A percentile compares a stretch with the other conserved stretches of the same genome.
phyloP scores from a whole-genome alignment of 1,140 invertebrate genomes.

The Zeugodacus cucurbitae region DNA sequence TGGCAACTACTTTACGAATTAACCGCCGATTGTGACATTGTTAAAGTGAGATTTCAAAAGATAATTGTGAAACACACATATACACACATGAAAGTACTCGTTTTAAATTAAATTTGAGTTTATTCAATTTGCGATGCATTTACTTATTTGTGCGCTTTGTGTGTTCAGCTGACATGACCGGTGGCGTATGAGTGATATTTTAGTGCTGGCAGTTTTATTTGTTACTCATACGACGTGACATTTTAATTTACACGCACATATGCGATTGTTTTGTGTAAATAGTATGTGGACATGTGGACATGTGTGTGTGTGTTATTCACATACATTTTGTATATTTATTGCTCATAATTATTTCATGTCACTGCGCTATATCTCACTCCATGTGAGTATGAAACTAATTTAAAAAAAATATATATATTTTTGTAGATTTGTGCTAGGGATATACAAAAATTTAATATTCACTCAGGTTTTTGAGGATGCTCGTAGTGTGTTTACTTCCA shows the following conservation, averaged over 20 bases:
- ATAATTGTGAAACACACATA: neutral
- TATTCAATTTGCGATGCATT: neutral
- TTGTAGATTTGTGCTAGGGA: no score
- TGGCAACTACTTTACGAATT: neutral
- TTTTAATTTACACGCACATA: neutral
- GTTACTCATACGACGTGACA: neutral
- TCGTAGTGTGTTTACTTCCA: no score
- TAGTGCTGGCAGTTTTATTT: neutral
- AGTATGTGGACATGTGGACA: no score
- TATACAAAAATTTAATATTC: no score
- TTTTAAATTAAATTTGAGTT: neutral
- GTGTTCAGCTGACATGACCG: neutral
- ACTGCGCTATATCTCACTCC: no score
- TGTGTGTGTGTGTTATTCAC: no score
- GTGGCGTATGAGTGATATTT: neutral
- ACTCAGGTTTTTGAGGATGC: no score
- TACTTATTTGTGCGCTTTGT: no score
- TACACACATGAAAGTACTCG: neutral
- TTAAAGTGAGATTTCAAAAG: neutral
- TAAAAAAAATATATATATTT: no score
- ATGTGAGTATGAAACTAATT: no score
- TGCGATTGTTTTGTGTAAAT: neutral
- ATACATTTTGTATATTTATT: no score
- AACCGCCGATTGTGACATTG: neutral
- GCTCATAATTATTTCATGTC: no score